Base-by-base conservation (phyloP, 1,140 invertebrate species). In the Hyles vespertilio region DNA sequence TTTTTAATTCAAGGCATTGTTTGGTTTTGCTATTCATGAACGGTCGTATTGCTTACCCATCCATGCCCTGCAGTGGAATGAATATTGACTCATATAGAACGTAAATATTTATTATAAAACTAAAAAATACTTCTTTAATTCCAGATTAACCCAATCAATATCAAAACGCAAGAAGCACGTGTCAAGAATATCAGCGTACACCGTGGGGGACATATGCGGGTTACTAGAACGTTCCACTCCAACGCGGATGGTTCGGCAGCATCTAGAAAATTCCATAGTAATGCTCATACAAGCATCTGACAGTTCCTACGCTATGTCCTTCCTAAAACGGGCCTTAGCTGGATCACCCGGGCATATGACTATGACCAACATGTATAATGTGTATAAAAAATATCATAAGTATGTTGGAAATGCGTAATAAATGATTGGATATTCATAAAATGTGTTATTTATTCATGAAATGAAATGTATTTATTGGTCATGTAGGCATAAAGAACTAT, bases 321-420 rank as follows among this genome's bases (percentile, higher is more conserved):
- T 87, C 70, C 50, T 89, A 32, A 68, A 76, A 48, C 53, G 86
- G 6, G 75, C 78, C 0, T 48, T 56, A 5, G 54, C 44, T 9
- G 44, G 46, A 5, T 32, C 52, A n/a, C 9, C 45, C 0, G 44
- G 54, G n/a, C 54, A 56, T 8, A n/a, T 36, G 32, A 56, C 54
- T 7, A 36, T 48, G 32, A 8, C 54, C 3, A 56, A 48, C n/a
- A 9, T 56, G 70, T 84, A 84, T 55, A 74, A 79, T 9, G 72
- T 78, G 72, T 89, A 87, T 65, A 89, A 86, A 57, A 71, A 79
- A 52, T 87, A 87, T 49, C 77, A 89, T 81, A 89, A 89, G 59
- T 89, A 89, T 72, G 74, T 78, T 52, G 86, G 84, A 4, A 89
- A 84, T 65, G 69, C 86, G 48, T 89, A 71, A 68, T 54, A 54